phyloP scores from a whole-genome alignment of 2,113 vertebrate genomes.

The Zapus hudsonius region DNA sequence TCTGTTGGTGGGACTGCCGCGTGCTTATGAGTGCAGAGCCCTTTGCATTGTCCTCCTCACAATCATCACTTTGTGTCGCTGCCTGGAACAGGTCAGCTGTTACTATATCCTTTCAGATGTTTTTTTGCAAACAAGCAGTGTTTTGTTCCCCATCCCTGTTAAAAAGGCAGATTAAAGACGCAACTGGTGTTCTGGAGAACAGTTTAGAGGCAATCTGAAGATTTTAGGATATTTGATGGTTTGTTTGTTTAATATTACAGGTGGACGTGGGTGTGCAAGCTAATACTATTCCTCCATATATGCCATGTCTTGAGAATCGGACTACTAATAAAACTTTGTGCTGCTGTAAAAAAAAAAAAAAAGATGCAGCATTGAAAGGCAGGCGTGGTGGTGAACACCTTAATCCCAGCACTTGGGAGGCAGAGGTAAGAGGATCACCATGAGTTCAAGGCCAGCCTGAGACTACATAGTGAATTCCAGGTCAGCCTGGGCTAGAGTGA shows the following conservation, averaged over 20 bases:
- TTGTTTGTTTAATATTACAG: neutral
- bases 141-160: constrained; percentile 68
- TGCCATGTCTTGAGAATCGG: neutral
- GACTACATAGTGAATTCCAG: no score
- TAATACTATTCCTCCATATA: neutral
- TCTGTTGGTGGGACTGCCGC: neutral
- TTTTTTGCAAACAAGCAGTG: constrained; percentile 74
- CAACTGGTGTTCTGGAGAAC: no score
- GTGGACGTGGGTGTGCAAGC: no score
- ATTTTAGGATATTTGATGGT: neutral
- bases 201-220: constrained; percentile 4
- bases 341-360: no score
- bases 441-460: no score
- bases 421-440: no score
- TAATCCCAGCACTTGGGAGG: no score
- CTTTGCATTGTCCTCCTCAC: constrained; percentile 80
- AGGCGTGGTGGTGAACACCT: no score
- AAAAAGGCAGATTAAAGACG: constrained; percentile 56
- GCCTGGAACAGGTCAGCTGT: constrained; percentile 83
- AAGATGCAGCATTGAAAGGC: no score
- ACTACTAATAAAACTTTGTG: no score
- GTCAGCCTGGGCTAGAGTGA: no score
- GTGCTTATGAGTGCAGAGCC: neutral
- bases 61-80: constrained; percentile 84
- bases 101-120: no score